Base-by-base conservation (phyloP, 2,113 vertebrate species). In the Prinia subflava region DNA sequence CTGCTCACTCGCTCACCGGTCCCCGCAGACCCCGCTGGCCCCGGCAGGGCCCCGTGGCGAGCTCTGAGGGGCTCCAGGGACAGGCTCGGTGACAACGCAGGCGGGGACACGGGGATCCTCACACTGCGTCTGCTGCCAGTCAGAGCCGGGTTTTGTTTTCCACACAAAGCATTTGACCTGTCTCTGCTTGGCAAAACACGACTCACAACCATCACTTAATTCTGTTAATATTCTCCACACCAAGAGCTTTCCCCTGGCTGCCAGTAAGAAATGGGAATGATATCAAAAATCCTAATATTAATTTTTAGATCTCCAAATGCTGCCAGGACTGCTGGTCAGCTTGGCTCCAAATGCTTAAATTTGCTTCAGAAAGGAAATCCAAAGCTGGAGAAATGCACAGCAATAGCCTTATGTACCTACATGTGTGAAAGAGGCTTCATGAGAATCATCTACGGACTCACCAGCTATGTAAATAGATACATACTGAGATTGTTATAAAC, bases 401-500 rank as follows among this genome's bases (percentile, higher is more conserved):
- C 50, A 82, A 47, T 3, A 73, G 53, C 41, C 30, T 70, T 35
- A 31, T 1, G 4, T 74, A 46, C 44, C 35, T 15, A 64, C 4
- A 2, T 37, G 59, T 47, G 55, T 81, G 83, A 74, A 57, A 74
- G 67, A 83, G 62, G 78, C 65, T 70, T 59, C 65, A 55, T 9
- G 52, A 75, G 73, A 87, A 67, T 24, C 11, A 50, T 63, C 37
- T 50, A 50, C 13, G 65, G 68, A 19, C 46, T 57, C 79, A 63
- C 39, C 87, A 94, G 87, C 93, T 96, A 95, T 77, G 91, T 92
- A 96, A 96, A 96, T 47, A 96, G 84, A 96, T 84, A 35, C 81
- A 81, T 5, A 78, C 90, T 70, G 85, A 90, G 90, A 81, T 33
- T 33, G 47, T 28, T 68, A 65, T 37, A 81, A 89, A 86, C 69